Base-by-base conservation (phyloP, 2,113 vertebrate genomes). In the Trichechus manatus region DNA sequence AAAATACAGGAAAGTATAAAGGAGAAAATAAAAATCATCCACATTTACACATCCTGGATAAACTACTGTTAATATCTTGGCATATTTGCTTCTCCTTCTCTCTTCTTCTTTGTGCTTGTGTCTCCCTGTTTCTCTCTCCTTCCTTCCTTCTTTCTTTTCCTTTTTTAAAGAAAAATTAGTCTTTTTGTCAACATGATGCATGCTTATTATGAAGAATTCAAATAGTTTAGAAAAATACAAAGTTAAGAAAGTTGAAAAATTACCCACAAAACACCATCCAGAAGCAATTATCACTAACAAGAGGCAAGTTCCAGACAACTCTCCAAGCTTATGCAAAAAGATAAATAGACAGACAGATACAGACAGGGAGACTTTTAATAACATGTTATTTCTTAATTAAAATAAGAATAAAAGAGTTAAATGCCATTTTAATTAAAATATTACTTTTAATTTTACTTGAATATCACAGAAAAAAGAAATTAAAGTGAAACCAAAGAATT, bases 171-270 rank as follows among this genome's bases (percentile, higher is more conserved):
- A 89, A 88, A 92, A 89, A 81, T n/a, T 75, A 74, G 50, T 31
- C 61, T 68, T 66, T 91, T 74, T 66, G 13, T 95, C 42, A 85
- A 33, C 14, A 77, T 42, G 53, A 42, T 63, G 9, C 50, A 85
- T 91, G 44, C 29, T 83, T 92, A 70, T 88, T 93, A 87, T 92
- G 2, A 89, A 88, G 11, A 95, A 93, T 78, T 93, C 36, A 72
- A 78, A 83, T 93, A 87, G 5, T 87, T 89, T 72, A 11, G 13
- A 66, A 79, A 86, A 87, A n/a, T 64, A 64, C 44, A 92, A 83
- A 79, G 33, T 79, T 78, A 87, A 82, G 5, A 78, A 92, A 93
- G 29, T 88, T 95, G 42, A 59, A 13, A n/a, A 33, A 50, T 96
- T 72, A 91, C 50, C 78, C 56, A 82, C 25, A 77, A 68, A 89